These are phyloP conservation scores for Zoanthus sociatus DNA, from an alignment of 92 coral and sea anemone genomes.

Conservation along the genomic window DNA sequence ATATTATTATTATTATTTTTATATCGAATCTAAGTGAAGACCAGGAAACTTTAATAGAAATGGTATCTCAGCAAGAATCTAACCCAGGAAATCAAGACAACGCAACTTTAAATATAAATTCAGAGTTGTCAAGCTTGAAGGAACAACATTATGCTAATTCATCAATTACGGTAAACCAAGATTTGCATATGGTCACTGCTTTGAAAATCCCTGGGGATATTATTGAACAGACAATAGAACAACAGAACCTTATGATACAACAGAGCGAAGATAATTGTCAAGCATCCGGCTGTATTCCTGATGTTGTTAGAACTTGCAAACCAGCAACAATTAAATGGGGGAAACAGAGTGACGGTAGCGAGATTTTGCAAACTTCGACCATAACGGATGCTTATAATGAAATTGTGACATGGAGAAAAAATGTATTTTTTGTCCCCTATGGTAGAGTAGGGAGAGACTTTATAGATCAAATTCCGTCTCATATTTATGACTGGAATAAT, in stretches of 20 bases:
- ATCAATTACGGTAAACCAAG: not conserved
- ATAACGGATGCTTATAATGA: too few relatives aligned
- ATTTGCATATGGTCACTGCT: not conserved
- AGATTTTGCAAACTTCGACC: too few relatives aligned
- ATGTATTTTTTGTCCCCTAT: too few relatives aligned
- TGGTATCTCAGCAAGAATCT: not conserved
- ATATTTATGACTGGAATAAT: too few relatives aligned
- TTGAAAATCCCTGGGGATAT: not conserved
- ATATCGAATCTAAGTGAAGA: slow-evolving; percentile 37
- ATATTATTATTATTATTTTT: too few relatives aligned
- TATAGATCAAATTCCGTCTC: too few relatives aligned
- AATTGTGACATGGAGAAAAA: too few relatives aligned
- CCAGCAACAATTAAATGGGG: not conserved
- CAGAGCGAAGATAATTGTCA: not conserved
- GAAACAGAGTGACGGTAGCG: too few relatives aligned
- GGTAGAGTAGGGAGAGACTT: too few relatives aligned
- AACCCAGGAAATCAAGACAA: too few relatives aligned
- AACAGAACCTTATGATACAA: not conserved
- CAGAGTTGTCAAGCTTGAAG: not conserved
- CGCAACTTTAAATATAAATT: too few relatives aligned
- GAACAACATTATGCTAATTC: not conserved
- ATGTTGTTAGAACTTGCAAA: too few relatives aligned
- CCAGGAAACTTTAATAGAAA: not conserved
- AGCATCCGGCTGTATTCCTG: not conserved
- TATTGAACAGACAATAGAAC: not conserved